phyloP scores from a whole-genome alignment of 2,888 invertebrate species.

The Agonopterix arenella region DNA sequence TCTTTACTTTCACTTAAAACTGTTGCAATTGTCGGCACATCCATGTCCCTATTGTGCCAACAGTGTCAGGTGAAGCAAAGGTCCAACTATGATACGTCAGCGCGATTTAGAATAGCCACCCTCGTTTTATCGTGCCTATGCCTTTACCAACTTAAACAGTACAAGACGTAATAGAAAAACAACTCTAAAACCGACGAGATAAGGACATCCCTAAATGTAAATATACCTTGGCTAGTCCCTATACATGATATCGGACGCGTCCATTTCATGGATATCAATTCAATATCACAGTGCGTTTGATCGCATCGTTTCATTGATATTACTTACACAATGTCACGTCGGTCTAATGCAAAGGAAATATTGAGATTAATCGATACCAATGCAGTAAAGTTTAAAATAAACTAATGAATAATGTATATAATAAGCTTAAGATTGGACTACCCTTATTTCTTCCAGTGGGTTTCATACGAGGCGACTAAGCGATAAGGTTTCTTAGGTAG shows the following conservation, averaged over 20 bases:
- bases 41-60: conserved; percentile 37
- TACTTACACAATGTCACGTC: conserved; percentile 29
- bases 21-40: too few relatives aligned
- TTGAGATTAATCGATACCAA: background rate
- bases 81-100: conserved; percentile 67
- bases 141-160: conserved; percentile 13
- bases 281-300: conserved; percentile 60
- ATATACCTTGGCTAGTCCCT: conserved; percentile 16
- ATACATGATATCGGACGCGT: conserved; percentile 27
- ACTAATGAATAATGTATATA: background rate
- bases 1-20: too few relatives aligned
- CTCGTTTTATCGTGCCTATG: conserved; percentile 50
- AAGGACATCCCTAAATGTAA: conserved; percentile 11
- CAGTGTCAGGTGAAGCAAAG: conserved; percentile 62
- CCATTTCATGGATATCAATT: conserved; percentile 48
- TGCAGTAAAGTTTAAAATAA: background rate
- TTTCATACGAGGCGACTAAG: too few relatives aligned
- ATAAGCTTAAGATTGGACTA: too few relatives aligned
- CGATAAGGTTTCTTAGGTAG: too few relatives aligned
- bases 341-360: conserved; percentile 2
- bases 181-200: background rate
- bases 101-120: conserved; percentile 66
- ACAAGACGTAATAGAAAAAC: conserved; percentile 3
- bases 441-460: too few relatives aligned
- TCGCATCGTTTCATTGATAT: conserved; percentile 46